phyloP scores from a whole-genome alignment of 1,140 invertebrate genomes.

The Geopemphigus sp. region DNA sequence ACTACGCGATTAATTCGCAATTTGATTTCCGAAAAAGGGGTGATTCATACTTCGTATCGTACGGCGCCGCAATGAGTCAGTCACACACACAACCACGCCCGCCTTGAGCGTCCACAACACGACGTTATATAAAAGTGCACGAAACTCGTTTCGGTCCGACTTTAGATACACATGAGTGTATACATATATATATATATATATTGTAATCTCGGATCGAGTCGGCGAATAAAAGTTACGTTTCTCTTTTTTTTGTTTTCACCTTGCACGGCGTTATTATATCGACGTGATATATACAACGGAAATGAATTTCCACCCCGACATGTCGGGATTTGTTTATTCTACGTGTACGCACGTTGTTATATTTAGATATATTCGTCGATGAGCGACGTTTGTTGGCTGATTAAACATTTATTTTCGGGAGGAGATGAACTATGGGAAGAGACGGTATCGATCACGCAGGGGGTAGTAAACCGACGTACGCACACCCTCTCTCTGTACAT shows the following conservation, averaged over 20 bases:
- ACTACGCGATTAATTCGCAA: not conserved
- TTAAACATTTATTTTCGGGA: constrained; percentile 15
- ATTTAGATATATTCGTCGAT: too few relatives aligned
- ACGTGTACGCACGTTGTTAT: constrained; percentile 15
- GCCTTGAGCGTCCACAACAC: not conserved
- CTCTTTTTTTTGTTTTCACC: too few relatives aligned
- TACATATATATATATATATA: not conserved
- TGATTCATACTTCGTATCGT: not conserved
- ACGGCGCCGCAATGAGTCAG: not conserved
- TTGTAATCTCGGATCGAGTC: not conserved
- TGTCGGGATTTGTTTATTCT: not conserved
- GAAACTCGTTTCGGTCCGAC: not conserved
- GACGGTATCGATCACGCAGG: constrained; percentile 22
- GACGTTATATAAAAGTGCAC: not conserved
- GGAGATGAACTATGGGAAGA: not conserved
- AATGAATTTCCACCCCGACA: not conserved
- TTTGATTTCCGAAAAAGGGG: not conserved
- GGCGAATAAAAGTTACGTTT: too few relatives aligned
- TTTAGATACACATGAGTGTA: too few relatives aligned
- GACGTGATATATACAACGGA: too few relatives aligned
- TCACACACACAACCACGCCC: not conserved
- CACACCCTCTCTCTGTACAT: not conserved
- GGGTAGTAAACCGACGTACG: constrained; percentile 6
- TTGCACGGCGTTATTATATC: too few relatives aligned
- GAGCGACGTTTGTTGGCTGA: not conserved